phyloP scores from a whole-genome alignment of 2,797 vertebrate species.

The Heliangelus exortis region DNA sequence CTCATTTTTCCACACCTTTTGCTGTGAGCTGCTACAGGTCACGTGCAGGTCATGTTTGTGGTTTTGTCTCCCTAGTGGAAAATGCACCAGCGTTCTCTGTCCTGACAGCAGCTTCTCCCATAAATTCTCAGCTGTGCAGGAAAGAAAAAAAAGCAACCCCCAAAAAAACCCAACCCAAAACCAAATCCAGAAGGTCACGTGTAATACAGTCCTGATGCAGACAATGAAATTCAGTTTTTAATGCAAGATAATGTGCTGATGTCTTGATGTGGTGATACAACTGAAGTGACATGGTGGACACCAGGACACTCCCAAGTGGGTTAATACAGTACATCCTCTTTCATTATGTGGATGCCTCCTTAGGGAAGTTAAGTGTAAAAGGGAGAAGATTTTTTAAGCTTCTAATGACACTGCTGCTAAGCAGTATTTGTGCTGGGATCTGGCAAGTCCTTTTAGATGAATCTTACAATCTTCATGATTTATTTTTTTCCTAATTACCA shows the following conservation, averaged over 20 bases:
- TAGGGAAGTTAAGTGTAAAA: background rate
- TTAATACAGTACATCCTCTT: background rate
- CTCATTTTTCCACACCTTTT: background rate
- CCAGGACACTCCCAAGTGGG: background rate
- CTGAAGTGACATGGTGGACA: background rate
- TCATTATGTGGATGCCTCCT: background rate
- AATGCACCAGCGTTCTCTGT: background rate
- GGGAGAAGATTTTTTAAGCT: background rate
- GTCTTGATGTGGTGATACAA: background rate
- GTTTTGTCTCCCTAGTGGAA: background rate
- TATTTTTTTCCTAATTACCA: background rate
- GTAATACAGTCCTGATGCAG: background rate
- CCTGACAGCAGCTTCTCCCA: background rate
- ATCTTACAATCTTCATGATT: background rate
- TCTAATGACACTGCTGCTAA: background rate
- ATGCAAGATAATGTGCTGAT: background rate
- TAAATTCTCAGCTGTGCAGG: background rate
- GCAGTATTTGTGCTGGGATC: background rate
- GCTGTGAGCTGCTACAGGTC: background rate
- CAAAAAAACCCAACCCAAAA: no score
- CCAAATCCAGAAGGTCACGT: background rate
- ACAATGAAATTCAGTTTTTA: background rate
- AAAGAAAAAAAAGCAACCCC: background rate
- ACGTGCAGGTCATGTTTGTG: fast-evolving
- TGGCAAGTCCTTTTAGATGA: background rate